phyloP scores from a whole-genome alignment of 2,113 vertebrate genomes.

The Pavo muticus region DNA sequence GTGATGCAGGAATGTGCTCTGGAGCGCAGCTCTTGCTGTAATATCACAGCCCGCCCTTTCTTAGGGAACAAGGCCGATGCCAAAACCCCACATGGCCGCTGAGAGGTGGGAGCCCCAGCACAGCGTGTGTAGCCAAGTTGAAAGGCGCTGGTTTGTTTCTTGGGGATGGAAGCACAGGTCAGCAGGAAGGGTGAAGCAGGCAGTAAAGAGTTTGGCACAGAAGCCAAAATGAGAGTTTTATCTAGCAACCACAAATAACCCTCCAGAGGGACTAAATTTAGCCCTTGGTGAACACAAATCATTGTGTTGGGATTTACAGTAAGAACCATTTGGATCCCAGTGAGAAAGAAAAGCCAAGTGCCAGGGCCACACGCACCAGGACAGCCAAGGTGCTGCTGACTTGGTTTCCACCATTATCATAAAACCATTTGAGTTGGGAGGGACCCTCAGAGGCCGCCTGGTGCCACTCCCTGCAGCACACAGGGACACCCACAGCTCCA shows the following conservation, averaged over 20 bases:
- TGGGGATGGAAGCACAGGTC: not conserved
- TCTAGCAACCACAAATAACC: not conserved
- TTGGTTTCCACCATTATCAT: not conserved
- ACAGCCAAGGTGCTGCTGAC: not conserved
- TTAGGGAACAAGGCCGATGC: no score
- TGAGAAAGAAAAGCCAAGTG: not conserved
- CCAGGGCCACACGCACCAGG: rapidly evolving
- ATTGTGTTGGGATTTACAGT: rapidly evolving
- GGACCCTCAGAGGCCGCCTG: no score
- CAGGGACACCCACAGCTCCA: no score
- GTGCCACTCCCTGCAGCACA: no score
- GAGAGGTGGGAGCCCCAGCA: not conserved
- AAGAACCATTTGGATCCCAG: rapidly evolving
- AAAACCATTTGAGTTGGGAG: no score
- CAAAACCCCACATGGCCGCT: not conserved
- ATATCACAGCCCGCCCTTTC: not conserved
- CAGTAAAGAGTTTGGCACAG: rapidly evolving
- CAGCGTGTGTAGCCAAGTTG: not conserved
- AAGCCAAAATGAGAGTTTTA: not conserved
- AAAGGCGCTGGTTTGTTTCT: no score
- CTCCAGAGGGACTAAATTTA: not conserved
- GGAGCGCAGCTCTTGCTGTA: not conserved
- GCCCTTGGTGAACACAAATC: not conserved
- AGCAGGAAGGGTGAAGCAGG: not conserved
- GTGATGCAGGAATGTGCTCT: not conserved